Conservation (phyloP, 2,113 vertebrate species). For the Tympanuchus pallidicinctus region DNA sequence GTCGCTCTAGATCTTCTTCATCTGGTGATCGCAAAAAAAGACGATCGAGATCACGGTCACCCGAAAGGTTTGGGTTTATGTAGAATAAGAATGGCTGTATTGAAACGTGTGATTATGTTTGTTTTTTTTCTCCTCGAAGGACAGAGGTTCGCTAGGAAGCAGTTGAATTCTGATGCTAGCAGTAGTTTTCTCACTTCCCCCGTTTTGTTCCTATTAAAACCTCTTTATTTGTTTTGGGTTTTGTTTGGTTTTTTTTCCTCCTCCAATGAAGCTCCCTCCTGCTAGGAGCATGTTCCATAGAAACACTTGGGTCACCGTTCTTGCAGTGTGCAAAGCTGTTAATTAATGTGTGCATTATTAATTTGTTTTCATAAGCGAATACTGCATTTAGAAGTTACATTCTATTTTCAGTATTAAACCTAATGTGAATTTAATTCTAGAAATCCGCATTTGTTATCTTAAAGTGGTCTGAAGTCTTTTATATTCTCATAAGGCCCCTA, state of each 20-base stretch:
- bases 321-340: not conserved
- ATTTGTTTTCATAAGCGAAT: not conserved
- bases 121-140: not conserved
- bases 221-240: not conserved
- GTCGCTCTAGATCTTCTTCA: slow-evolving; percentile 95
- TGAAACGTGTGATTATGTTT: slow-evolving; percentile 58
- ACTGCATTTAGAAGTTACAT: not conserved
- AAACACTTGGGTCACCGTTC: not conserved
- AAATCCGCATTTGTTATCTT: not conserved
- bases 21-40: slow-evolving; percentile 97
- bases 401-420: not conserved
- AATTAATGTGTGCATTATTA: not conserved
- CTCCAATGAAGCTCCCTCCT: not conserved
- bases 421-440: not conserved
- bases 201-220: not conserved
- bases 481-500: not conserved
- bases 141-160: slow-evolving; percentile 36
- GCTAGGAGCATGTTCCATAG: not conserved
- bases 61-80: slow-evolving; percentile 99
- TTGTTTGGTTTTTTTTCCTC: not conserved
- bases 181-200: slow-evolving; percentile 4
- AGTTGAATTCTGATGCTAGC: not conserved
- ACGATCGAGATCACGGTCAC: slow-evolving; percentile 97
- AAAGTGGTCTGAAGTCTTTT: not conserved
- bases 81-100: slow-evolving; percentile 94